Percentiles rank a stretch among this genome's conserved stretches.
These are phyloP conservation scores for Chaetops frenatus DNA, from an alignment of 2,113 vertebrate genomes.

Conservation along the genomic window DNA sequence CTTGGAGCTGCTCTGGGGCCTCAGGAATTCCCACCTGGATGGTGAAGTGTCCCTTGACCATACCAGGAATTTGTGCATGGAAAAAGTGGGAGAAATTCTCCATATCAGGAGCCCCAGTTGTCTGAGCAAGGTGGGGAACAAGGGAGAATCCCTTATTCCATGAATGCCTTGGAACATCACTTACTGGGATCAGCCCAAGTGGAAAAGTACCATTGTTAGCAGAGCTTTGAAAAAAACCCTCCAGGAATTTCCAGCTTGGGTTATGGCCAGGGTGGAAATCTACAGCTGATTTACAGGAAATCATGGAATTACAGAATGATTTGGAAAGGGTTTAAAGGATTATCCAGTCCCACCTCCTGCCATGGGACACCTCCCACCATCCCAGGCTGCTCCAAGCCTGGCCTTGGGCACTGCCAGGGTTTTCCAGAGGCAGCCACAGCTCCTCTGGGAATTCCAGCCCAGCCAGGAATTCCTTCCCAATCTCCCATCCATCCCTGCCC, in stretches of 20 bases:
- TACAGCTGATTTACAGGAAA: neutral
- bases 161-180: neutral
- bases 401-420: neutral
- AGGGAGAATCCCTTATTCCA: neutral
- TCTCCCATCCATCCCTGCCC: neutral
- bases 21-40: neutral
- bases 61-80: neutral
- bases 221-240: neutral
- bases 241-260: neutral
- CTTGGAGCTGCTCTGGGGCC: neutral
- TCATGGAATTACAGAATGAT: neutral
- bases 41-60: neutral
- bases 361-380: neutral
- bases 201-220: neutral
- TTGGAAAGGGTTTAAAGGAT: neutral
- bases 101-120: rapidly evolving
- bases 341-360: no score
- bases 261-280: neutral
- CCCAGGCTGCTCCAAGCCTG: neutral
- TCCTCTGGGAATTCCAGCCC: neutral
- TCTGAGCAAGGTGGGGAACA: neutral
- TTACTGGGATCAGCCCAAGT: no score
- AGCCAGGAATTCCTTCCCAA: neutral
- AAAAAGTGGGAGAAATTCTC: neutral
- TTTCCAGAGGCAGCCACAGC: neutral